Conservation (phyloP, 2,888 invertebrate genomes). For the Diadegma fenestrale region DNA sequence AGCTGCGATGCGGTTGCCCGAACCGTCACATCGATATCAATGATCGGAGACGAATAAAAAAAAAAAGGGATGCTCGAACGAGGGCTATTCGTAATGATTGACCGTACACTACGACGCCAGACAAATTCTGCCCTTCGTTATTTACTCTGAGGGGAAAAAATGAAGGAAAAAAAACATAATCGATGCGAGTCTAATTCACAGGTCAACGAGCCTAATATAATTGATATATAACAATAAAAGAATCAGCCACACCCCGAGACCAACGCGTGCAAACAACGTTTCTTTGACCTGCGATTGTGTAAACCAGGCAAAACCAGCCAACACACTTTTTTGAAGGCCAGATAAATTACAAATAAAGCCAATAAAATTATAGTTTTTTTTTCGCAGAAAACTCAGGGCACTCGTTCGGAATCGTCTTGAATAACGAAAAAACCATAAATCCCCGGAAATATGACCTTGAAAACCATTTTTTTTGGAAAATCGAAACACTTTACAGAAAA, state of each 20-base stretch:
- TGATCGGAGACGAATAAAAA: background rate
- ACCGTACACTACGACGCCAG: background rate
- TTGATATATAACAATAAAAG: slow-evolving; percentile 24
- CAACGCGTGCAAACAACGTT: slow-evolving; percentile 52
- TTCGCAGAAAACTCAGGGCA: too few relatives aligned
- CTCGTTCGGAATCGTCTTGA: too few relatives aligned
- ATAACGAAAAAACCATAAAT: too few relatives aligned
- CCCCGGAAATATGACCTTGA: too few relatives aligned
- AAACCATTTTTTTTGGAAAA: too few relatives aligned
- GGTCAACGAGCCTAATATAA: slow-evolving; percentile 74
- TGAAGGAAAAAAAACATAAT: slow-evolving; percentile 35
- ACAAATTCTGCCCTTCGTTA: background rate
- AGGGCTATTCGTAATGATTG: slow-evolving; percentile 12
- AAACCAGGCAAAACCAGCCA: background rate
- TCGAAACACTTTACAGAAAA: too few relatives aligned
- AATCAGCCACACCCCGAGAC: slow-evolving; percentile 73
- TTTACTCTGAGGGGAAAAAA: slow-evolving; percentile 6
- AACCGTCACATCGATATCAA: background rate
- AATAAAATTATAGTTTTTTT: background rate
- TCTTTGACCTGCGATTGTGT: slow-evolving; percentile 17
- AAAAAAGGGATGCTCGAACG: background rate
- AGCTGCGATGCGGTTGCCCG: background rate
- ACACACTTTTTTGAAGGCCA: background rate
- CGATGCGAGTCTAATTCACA: slow-evolving; percentile 70
- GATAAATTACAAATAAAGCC: background rate